These are phyloP conservation scores for Noctua pronuba DNA, from an alignment of 2,888 invertebrate genomes.

Conservation along the genomic window DNA sequence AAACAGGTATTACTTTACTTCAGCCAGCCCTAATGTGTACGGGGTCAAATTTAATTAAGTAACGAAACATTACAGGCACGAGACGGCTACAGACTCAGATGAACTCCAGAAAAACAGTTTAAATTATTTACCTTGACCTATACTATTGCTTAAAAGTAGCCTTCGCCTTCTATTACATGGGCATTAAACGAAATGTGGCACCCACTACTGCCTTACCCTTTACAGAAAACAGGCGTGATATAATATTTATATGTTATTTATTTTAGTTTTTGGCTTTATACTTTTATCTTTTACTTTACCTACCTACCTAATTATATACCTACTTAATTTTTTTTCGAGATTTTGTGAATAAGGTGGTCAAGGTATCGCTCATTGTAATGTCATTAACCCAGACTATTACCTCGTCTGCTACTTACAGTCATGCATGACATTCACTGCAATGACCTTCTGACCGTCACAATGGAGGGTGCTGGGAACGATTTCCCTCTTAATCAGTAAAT, in stretches of 20 bases:
- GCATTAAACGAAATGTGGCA: no score
- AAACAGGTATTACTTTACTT: not conserved
- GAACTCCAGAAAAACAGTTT: not conserved
- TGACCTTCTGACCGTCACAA: constrained; percentile 16
- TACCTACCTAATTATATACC: no score
- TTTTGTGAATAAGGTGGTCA: constrained; percentile 44
- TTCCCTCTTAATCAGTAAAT: not conserved
- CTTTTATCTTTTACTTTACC: not conserved
- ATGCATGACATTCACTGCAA: constrained; percentile 40
- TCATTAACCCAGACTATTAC: constrained; percentile 42
- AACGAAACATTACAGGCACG: not conserved
- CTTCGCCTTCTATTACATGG: not conserved
- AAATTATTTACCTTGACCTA: not conserved
- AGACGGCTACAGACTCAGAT: not conserved
- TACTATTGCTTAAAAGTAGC: not conserved
- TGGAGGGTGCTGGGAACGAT: not conserved
- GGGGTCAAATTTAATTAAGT: not conserved
- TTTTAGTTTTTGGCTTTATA: not conserved
- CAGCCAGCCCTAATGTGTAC: not conserved
- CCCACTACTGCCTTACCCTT: not conserved
- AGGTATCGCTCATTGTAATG: constrained; percentile 34
- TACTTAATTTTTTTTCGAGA: not conserved
- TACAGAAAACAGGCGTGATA: not conserved
- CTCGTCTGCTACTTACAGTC: constrained; percentile 18
- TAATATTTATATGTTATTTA: not conserved